phyloP scores from a whole-genome alignment of 2,113 vertebrate species.

The Pomatostomus ruficeps region DNA sequence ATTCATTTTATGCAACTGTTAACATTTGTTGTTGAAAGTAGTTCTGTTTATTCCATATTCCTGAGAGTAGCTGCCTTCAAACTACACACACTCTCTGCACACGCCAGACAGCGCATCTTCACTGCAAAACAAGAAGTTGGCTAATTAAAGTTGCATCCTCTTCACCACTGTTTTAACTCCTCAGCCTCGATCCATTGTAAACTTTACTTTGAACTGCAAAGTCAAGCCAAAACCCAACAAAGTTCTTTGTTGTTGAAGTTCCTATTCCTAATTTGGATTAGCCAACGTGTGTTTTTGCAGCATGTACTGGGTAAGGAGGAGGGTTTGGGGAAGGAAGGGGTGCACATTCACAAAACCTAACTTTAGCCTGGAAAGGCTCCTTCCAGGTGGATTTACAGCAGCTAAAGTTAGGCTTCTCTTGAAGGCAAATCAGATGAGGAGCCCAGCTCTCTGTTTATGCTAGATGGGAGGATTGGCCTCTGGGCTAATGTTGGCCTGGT shows the following conservation, averaged over 20 bases:
- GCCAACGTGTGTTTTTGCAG: slow-evolving; percentile 20
- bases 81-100: background rate
- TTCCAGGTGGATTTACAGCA: background rate
- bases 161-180: background rate
- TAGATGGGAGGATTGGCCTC: background rate
- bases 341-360: slow-evolving; percentile 1
- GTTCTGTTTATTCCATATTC: slow-evolving; percentile 28
- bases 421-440: slow-evolving; percentile 22
- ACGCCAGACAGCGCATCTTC: background rate
- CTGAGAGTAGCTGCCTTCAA: slow-evolving; percentile 58
- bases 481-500: background rate
- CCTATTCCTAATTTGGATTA: background rate
- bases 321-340: background rate
- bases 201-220: background rate
- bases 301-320: background rate
- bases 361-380: background rate
- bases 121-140: slow-evolving; percentile 34
- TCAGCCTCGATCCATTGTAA: background rate
- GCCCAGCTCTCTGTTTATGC: background rate
- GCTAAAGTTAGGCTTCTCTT: slow-evolving; percentile 22
- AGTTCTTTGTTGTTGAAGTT: background rate
- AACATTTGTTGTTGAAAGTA: background rate
- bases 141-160: background rate
- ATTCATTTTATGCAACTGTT: background rate
- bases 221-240: background rate